phyloP scores from a whole-genome alignment of 1,140 invertebrate genomes.

The Brachionus koreanus region DNA sequence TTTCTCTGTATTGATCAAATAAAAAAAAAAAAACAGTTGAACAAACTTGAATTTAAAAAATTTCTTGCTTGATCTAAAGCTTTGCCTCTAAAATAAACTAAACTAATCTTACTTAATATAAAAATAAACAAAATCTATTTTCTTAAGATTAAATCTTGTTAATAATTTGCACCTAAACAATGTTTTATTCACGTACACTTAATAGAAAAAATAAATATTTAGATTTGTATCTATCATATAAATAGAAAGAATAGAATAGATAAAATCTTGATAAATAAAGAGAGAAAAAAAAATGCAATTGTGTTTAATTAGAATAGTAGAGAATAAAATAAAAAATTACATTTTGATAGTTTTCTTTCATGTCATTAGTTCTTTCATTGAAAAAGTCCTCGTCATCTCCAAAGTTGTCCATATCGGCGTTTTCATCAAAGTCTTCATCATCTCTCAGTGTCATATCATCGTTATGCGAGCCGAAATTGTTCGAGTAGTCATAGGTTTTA shows the following conservation, averaged over 20 bases:
- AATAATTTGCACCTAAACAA: not conserved
- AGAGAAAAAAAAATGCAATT: not conserved
- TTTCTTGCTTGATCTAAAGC: no score
- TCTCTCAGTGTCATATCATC: not conserved
- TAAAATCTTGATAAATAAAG: not conserved
- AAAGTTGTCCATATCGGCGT: conserved; percentile 18
- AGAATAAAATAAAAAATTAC: conserved; percentile 21
- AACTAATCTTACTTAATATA: no score
- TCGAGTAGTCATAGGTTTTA: conserved; percentile 5
- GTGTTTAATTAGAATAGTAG: not conserved
- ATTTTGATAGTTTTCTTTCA: conserved; percentile 33
- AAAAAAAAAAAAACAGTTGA: no score
- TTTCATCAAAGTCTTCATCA: conserved; percentile 15
- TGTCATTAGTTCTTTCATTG: conserved; percentile 20
- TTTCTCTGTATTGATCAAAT: no score
- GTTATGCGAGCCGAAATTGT: not conserved
- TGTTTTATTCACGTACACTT: not conserved
- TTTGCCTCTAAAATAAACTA: no score
- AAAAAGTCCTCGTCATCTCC: conserved; percentile 38
- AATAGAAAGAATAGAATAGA: not conserved
- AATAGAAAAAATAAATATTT: not conserved
- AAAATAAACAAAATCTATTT: not conserved
- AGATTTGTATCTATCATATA: not conserved
- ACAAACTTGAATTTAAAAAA: no score
- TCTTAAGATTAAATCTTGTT: not conserved